These are phyloP conservation scores for Motacilla tschutschensis DNA, from an alignment of 2,113 vertebrate species.

Conservation along the genomic window DNA sequence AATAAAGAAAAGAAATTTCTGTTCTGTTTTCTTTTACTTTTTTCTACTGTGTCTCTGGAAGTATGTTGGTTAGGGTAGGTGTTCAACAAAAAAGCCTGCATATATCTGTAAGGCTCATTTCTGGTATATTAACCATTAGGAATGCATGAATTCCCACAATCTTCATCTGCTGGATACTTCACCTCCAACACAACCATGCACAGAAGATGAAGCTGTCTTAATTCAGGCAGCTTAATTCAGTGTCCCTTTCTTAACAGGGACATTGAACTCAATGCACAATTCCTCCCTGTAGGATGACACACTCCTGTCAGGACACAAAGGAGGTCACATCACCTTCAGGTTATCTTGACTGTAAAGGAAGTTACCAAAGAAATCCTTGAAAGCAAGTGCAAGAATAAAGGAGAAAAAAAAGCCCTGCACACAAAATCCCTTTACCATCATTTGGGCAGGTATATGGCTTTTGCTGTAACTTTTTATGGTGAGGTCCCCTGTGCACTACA, in stretches of 20 bases:
- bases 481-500: neutral
- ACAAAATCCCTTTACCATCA: neutral
- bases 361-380: neutral
- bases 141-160: neutral
- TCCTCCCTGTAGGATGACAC: neutral
- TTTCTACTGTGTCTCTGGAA: neutral
- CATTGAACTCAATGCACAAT: neutral
- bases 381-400: neutral
- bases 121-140: neutral
- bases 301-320: neutral
- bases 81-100: neutral
- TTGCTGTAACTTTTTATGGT: neutral
- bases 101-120: neutral
- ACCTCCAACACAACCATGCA: neutral
- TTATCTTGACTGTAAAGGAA: neutral
- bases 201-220: neutral
- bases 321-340: neutral
- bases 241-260: neutral
- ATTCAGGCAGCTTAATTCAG: neutral
- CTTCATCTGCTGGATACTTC: neutral
- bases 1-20: neutral
- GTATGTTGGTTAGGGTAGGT: neutral
- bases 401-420: neutral
- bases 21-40: neutral
- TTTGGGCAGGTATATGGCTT: neutral